phyloP scores from a whole-genome alignment of 2,797 vertebrate species.

The Amazona ochrocephala region DNA sequence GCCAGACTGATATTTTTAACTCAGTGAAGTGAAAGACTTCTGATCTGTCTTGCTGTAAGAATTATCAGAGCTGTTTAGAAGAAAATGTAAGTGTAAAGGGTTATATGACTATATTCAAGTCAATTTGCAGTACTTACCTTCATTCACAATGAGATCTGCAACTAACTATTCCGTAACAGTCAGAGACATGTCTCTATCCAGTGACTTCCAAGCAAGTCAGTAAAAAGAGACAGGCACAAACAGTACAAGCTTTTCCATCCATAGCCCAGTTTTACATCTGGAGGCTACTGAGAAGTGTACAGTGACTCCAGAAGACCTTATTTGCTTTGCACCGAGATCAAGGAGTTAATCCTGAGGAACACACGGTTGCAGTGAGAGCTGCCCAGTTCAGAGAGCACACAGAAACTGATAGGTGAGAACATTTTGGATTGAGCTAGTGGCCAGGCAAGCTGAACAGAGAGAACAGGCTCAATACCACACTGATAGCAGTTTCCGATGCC shows the following conservation, averaged over 20 bases:
- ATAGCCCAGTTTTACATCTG: not conserved
- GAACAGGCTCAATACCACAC: not conserved
- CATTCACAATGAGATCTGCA: not conserved
- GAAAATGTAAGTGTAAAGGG: not conserved
- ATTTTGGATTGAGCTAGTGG: not conserved
- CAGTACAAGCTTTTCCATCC: not conserved
- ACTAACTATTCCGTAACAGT: not conserved
- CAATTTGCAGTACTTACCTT: not conserved
- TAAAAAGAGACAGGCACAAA: not conserved
- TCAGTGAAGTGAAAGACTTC: not conserved
- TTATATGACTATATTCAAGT: not conserved
- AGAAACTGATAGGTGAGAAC: not conserved
- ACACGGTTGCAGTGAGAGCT: accelerated
- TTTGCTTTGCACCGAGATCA: not conserved
- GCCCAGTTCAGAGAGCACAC: not conserved
- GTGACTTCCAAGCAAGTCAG: not conserved
- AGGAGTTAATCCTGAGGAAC: not conserved
- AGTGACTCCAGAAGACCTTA: accelerated
- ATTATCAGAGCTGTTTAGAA: not conserved
- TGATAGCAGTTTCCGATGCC: not conserved
- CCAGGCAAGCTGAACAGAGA: not conserved
- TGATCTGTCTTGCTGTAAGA: not conserved
- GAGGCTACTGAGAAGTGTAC: accelerated
- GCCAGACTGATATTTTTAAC: not conserved
- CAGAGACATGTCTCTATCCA: not conserved